Evolutionary conservation across 2,888 invertebrate species (phyloP).

Genomic region (Cosmorhoe ocellata): DNA sequence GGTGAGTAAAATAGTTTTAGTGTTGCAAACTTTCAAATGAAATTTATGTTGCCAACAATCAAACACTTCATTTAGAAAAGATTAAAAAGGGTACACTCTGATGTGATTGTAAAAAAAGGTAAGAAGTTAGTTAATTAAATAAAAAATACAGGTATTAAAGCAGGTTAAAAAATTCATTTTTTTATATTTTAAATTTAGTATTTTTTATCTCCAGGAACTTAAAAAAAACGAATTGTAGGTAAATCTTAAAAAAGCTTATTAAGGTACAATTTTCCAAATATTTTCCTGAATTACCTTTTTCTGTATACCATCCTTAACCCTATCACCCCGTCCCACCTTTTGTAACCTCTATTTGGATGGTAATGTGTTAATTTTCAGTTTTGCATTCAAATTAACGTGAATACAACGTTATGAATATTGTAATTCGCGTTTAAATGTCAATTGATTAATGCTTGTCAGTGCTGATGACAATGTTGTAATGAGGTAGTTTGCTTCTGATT

Average conservation of each 20-base stretch:
- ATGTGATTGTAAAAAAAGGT: too few species aligned
- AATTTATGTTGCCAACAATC: too few species aligned
- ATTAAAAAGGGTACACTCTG: too few species aligned
- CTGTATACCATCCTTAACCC: constrained; percentile 26
- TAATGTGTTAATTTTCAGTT: constrained; percentile 78
- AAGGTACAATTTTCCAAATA: too few species aligned
- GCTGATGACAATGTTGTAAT: constrained; percentile 47
- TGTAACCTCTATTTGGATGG: constrained; percentile 76
- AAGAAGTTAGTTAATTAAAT: too few species aligned
- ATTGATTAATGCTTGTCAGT: constrained; percentile 63
- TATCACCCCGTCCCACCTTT: constrained; percentile 55
- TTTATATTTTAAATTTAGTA: too few species aligned
- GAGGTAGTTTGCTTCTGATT: constrained; percentile 36
- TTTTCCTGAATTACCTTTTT: neutral
- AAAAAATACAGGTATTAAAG: too few species aligned
- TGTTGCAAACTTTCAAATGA: neutral
- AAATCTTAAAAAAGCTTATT: too few species aligned
- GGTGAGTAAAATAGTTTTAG: neutral
- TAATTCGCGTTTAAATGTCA: constrained; percentile 61
- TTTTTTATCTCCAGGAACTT: too few species aligned
- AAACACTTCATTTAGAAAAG: too few species aligned
- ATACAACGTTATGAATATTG: constrained; percentile 69
- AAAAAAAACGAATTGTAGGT: too few species aligned
- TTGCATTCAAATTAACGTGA: constrained; percentile 69
- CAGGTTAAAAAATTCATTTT: too few species aligned